Conservation (phyloP, 2,888 invertebrate species). For the Ectropis crepuscularia region DNA sequence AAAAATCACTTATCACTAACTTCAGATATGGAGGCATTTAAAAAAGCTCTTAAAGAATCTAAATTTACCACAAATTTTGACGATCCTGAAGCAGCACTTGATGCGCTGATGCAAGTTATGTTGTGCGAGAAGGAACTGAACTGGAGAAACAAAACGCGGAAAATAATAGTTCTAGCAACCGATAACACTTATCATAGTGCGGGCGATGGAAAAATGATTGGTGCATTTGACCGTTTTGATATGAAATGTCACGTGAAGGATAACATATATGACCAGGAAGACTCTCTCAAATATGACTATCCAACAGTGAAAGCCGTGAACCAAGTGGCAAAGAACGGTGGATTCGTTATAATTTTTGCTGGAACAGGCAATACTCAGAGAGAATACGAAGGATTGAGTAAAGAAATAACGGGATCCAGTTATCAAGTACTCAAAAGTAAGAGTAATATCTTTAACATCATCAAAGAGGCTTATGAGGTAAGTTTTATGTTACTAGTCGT, state of each 20-base stretch:
- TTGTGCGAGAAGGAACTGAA: slow-evolving; percentile 88
- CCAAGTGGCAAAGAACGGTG: slow-evolving; percentile 86
- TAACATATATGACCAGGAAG: slow-evolving; percentile 80
- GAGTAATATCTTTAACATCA: slow-evolving; percentile 87
- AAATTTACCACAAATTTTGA: slow-evolving; percentile 84
- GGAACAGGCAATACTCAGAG: slow-evolving; percentile 65
- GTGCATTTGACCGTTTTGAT: slow-evolving; percentile 88
- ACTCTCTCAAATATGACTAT: slow-evolving; percentile 86
- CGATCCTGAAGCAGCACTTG: slow-evolving; percentile 92
- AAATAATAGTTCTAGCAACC: slow-evolving; percentile 91
- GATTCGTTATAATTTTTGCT: slow-evolving; percentile 92
- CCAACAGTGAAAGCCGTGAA: slow-evolving; percentile 91
- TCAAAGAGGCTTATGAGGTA: slow-evolving; percentile 88
- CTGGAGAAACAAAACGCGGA: slow-evolving; percentile 90
- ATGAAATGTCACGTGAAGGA: slow-evolving; percentile 86
- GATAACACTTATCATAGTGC: slow-evolving; percentile 92
- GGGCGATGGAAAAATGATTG: slow-evolving; percentile 91
- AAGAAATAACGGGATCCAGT: slow-evolving; percentile 87
- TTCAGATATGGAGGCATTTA: slow-evolving; percentile 76
- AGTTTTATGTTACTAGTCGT: slow-evolving; percentile 45
- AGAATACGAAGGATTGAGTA: slow-evolving; percentile 81
- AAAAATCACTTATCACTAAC: slow-evolving; percentile 89
- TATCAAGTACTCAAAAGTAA: slow-evolving; percentile 72
- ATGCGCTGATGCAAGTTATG: slow-evolving; percentile 94
- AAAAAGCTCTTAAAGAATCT: slow-evolving; percentile 25